These are phyloP conservation scores for Athalia rosae DNA, from an alignment of 2,888 invertebrate species.

Conservation along the genomic window DNA sequence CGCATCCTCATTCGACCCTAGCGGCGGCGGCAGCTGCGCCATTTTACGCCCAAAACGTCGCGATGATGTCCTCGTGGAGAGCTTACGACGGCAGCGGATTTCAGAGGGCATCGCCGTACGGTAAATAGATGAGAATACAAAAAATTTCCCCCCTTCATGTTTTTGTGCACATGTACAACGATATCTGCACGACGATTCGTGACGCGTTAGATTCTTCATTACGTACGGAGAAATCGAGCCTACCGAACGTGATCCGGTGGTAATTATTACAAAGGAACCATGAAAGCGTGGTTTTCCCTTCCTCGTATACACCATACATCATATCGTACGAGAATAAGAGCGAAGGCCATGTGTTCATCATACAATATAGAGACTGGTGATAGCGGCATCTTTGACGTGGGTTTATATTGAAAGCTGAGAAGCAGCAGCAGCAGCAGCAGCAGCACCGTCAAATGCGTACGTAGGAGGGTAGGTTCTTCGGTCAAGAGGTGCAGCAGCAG, in stretches of 20 bases:
- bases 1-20: constrained; percentile 76
- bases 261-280: too few species aligned
- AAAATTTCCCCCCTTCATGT: too few species aligned
- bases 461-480: background rate
- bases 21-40: constrained; percentile 77
- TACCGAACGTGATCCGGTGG: too few species aligned
- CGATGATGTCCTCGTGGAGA: constrained; percentile 87
- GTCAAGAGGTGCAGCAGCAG: constrained; percentile 21
- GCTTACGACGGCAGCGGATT: constrained; percentile 85
- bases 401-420: constrained; percentile 41
- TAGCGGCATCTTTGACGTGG: constrained; percentile 69
- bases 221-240: too few species aligned
- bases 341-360: constrained; percentile 68
- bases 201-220: too few species aligned
- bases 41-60: constrained; percentile 88
- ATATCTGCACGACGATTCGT: too few species aligned
- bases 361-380: constrained; percentile 56
- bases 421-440: background rate
- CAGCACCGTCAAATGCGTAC: too few species aligned
- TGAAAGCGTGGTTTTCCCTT: too few species aligned
- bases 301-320: too few species aligned
- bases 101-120: constrained; percentile 88
- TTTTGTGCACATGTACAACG: too few species aligned
- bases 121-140: constrained; percentile 70
- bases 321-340: background rate